A percentile compares a stretch with the other conserved stretches of the same genome.
Conservation (phyloP, 2,113 vertebrate genomes). For the Gadus chalcogrammus region DNA sequence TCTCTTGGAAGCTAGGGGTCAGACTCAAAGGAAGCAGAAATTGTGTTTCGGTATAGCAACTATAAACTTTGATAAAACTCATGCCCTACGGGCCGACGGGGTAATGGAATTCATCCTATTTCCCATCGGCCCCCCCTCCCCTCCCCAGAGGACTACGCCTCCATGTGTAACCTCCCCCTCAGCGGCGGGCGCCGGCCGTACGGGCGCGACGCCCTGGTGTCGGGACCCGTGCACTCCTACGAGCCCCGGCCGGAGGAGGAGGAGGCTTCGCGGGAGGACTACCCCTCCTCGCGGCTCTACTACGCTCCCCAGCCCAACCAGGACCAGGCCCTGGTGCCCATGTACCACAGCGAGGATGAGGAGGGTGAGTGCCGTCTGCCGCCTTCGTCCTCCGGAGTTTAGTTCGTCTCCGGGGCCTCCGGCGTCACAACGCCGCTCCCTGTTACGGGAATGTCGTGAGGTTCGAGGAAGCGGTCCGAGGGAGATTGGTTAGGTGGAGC, state of each 20-base stretch:
- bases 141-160: constrained; percentile 81
- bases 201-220: constrained; percentile 84
- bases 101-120: neutral
- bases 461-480: no score
- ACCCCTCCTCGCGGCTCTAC: constrained; percentile 45
- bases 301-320: constrained; percentile 22
- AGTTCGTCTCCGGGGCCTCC: no score
- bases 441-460: no score
- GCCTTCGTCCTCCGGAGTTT: no score
- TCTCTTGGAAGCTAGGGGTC: no score
- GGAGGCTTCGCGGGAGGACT: no score
- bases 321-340: constrained; percentile 63
- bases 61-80: no score
- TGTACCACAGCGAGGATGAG: constrained; percentile 77
- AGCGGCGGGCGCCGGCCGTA: constrained; percentile 76
- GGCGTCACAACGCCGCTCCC: no score
- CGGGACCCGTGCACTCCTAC: constrained; percentile 68
- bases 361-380: constrained; percentile 77
- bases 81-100: no score
- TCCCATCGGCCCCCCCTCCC: neutral
- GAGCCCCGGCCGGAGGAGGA: constrained; percentile 35
- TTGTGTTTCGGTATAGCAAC: no score
- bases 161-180: constrained; percentile 86
- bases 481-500: no score
- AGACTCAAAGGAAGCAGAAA: no score